Conservation (phyloP, 37 sponge, comb jelly and placozoan genomes). For the Ephydatia muelleri region DNA sequence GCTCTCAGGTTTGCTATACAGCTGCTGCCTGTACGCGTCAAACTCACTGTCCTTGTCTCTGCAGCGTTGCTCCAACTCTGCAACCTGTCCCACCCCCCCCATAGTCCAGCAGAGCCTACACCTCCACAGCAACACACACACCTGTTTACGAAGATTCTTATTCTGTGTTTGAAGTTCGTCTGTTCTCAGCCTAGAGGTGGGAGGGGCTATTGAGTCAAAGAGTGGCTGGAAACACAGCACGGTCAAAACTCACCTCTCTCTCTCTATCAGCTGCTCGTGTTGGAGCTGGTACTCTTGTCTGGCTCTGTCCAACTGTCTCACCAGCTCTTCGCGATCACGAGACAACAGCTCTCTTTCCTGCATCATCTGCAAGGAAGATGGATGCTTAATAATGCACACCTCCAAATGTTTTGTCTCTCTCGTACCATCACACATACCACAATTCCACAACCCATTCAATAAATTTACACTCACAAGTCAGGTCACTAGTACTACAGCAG, state of each 20-base stretch:
- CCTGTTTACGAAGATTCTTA: conserved; percentile 49
- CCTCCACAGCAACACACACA: not conserved
- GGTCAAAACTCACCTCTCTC: conserved; percentile 29
- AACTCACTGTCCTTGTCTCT: conserved; percentile 60
- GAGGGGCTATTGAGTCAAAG: not conserved
- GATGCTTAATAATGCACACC: not conserved
- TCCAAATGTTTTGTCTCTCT: not conserved
- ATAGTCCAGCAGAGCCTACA: not conserved
- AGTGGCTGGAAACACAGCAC: not conserved
- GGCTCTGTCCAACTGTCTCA: conserved; percentile 8
- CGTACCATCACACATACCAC: not conserved
- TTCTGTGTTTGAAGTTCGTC: conserved; percentile 50
- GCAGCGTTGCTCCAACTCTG: conserved; percentile 40
- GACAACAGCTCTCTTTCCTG: not conserved
- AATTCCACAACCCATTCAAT: too few relatives aligned
- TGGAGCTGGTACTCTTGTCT: conserved; percentile 4
- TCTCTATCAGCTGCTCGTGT: conserved; percentile 45
- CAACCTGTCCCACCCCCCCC: conserved; percentile 26
- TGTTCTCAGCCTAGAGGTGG: conserved; percentile 23
- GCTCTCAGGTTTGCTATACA: conserved; percentile 58
- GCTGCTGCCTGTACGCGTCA: conserved; percentile 52
- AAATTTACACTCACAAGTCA: too few relatives aligned
- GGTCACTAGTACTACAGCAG: too few relatives aligned
- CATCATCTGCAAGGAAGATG: not conserved
- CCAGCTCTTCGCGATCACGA: not conserved